Conservation (phyloP, 1,140 invertebrate species). For the Drosophila carrolli region DNA sequence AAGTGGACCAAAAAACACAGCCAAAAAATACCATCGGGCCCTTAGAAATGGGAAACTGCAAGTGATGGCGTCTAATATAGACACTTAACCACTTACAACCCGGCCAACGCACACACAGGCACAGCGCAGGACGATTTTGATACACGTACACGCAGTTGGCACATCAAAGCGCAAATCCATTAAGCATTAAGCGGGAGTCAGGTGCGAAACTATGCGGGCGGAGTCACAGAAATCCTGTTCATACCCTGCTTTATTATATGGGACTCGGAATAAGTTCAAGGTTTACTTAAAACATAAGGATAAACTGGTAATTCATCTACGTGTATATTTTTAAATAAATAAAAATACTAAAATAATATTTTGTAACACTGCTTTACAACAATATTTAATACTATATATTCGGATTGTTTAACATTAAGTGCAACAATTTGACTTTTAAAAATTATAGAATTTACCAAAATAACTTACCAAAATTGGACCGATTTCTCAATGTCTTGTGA, state of each 20-base stretch:
- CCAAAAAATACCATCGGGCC: conserved; percentile 34
- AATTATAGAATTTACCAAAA: too few relatives aligned
- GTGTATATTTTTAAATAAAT: too few relatives aligned
- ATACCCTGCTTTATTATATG: not conserved
- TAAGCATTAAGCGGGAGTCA: conserved; percentile 61
- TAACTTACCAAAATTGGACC: too few relatives aligned
- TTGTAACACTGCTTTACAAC: too few relatives aligned
- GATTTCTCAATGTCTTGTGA: too few relatives aligned
- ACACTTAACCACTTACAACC: conserved; percentile 67
- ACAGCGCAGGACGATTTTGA: conserved; percentile 34
- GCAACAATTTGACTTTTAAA: too few relatives aligned
- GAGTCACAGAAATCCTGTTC: not conserved
- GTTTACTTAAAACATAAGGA: not conserved
- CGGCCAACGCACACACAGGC: conserved; percentile 21
- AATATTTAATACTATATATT: too few relatives aligned
- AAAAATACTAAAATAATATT: too few relatives aligned
- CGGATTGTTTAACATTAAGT: too few relatives aligned
- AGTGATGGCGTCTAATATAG: conserved; percentile 77
- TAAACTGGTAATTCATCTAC: too few relatives aligned
- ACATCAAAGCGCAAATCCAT: conserved; percentile 82
- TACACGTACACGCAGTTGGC: conserved; percentile 53
- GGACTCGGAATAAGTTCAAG: not conserved
- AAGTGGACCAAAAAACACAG: conserved; percentile 47
- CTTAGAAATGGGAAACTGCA: conserved; percentile 57
- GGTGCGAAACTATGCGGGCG: conserved; percentile 45